Base-by-base conservation (phyloP, 2,797 vertebrate genomes). In the Karalla daura region DNA sequence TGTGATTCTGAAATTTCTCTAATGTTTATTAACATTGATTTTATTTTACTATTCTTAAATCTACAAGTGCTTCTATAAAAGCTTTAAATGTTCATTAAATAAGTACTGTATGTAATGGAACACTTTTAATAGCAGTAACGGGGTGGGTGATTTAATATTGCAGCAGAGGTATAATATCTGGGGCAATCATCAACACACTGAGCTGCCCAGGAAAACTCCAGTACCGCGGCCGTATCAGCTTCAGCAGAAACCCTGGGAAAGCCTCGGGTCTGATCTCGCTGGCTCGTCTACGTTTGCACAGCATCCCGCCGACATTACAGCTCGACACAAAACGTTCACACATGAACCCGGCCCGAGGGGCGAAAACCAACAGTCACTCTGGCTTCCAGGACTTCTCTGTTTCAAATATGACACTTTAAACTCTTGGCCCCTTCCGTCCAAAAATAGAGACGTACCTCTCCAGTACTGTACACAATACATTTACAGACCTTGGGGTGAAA, bases 401-500 rank as follows among this genome's bases (percentile, higher is more conserved):
- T 88, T 90, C 80, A 81, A 85, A 79, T 75, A 36, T 80, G 86
- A 81, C 75, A 82, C 81, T 70, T 74, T 56, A 84, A 58, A 86
- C 72, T 83, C 28, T 30, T 23, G 32, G 52, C 33, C 49, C 40
- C 33, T 27, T 5, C 55, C 25, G 25, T 64, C 69, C 65, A 77
- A 85, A 85, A 75, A 82, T 56, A 76, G 63, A 80, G 54, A 23
- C 24, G 50, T 50, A 61, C 13, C 56, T 69, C 70, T 76, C 27
- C 46, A 35, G 30, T 56, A 69, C 24, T 64, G 59, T 63, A 75
- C 58, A 47, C 27, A 43, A 75, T 55, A 68, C 63, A 69, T 74
- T 63, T 70, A 62, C 35, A 55, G 63, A 90, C 86, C 76, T 68
- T 51, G 67, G 72, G 88, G 76, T 83, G 82, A 90, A 92, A 91